Conservation (phyloP, 1,140 invertebrate genomes). For the Aphaenogaster rudis region DNA sequence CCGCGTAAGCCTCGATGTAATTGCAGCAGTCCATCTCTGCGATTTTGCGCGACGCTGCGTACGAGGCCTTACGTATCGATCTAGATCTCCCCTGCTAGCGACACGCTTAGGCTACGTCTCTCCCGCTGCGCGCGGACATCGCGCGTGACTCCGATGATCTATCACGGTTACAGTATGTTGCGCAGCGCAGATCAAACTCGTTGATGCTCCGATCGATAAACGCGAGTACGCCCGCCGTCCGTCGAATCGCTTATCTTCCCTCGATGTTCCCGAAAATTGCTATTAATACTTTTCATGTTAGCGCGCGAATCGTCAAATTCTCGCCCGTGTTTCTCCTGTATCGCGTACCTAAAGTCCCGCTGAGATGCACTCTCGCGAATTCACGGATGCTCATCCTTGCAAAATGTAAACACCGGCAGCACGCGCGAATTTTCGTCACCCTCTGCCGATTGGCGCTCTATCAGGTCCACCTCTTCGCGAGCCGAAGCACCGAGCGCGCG, state of each 20-base stretch:
- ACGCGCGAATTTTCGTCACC: neutral
- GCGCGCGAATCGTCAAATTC: constrained; percentile 6
- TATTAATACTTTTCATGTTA: neutral
- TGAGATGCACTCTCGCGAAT: neutral
- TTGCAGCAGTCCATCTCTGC: constrained; percentile 88
- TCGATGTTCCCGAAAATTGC: constrained; percentile 11
- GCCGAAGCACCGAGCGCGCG: neutral
- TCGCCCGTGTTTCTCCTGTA: neutral
- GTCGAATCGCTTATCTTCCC: constrained; percentile 7
- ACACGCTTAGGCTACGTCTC: constrained; percentile 24
- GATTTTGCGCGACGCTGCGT: constrained; percentile 45
- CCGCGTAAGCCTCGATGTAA: constrained; percentile 86
- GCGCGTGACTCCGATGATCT: neutral
- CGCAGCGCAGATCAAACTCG: neutral
- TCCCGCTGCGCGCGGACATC: constrained; percentile 17
- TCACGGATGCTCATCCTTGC: neutral
- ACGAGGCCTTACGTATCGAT: constrained; percentile 17
- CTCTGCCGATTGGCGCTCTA: too few species aligned
- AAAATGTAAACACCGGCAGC: neutral
- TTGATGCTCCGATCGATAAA: neutral
- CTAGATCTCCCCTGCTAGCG: constrained; percentile 17
- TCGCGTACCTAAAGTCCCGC: neutral
- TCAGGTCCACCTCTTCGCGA: neutral
- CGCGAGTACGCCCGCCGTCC: neutral
- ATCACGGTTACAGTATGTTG: neutral